phyloP scores from a whole-genome alignment of 2,113 vertebrate species.

The Merops nubicus region DNA sequence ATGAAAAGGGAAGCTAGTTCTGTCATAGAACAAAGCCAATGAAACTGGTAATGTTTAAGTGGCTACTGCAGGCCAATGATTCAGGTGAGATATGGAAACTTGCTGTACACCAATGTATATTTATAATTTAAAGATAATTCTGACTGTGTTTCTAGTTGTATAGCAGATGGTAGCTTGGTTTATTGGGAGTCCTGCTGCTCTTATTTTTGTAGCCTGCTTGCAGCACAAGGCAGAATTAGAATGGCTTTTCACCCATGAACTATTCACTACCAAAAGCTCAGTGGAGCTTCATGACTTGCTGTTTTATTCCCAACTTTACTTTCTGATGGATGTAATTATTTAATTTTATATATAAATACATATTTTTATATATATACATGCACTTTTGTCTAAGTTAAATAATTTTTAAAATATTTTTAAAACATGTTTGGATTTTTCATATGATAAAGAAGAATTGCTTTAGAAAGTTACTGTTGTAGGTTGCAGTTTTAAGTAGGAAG shows the following conservation, averaged over 20 bases:
- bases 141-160: neutral
- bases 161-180: neutral
- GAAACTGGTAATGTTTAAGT: neutral
- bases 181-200: neutral
- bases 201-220: neutral
- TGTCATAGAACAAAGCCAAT: neutral
- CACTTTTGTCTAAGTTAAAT: neutral
- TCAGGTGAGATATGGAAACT: neutral
- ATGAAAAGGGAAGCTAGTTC: neutral
- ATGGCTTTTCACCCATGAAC: neutral
- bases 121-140: neutral
- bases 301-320: neutral
- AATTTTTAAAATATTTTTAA: neutral
- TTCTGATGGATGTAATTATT: neutral
- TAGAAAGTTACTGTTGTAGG: constrained; percentile 22
- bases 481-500: constrained; percentile 40
- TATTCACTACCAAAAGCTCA: neutral
- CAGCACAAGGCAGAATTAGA: neutral
- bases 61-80: neutral
- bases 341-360: neutral
- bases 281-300: neutral
- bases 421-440: neutral
- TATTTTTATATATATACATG: no score
- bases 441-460: neutral
- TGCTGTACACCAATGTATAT: neutral